A percentile compares a stretch with the other conserved stretches of the same genome.
Evolutionary conservation across 2,113 vertebrate genomes (phyloP).

Genomic region (Oncorhynchus gorbuscha): DNA sequence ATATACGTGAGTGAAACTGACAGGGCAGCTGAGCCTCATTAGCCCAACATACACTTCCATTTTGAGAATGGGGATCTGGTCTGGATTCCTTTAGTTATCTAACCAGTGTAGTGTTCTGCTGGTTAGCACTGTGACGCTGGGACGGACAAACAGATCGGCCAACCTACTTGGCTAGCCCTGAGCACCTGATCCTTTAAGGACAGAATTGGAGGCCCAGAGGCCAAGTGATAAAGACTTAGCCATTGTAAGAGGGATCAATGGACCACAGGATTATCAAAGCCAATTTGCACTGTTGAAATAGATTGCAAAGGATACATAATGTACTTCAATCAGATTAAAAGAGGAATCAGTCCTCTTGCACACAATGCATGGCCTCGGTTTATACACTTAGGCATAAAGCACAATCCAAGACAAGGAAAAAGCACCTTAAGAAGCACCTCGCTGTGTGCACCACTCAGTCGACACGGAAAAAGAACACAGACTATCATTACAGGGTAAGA

Average conservation of each 20-base stretch:
- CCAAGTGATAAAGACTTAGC: slow-evolving; percentile 55
- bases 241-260: slow-evolving; percentile 62
- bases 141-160: slow-evolving; percentile 40
- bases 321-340: slow-evolving; percentile 50
- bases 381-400: neutral
- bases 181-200: slow-evolving; percentile 28
- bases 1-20: slow-evolving; percentile 63
- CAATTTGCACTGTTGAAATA: slow-evolving; percentile 54
- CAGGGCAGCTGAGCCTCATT: slow-evolving; percentile 61
- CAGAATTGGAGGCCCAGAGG: slow-evolving; percentile 16
- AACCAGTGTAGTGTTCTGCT: too few species aligned
- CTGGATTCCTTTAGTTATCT: slow-evolving; percentile 13
- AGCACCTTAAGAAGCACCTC: neutral
- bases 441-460: slow-evolving; percentile 6
- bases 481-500: slow-evolving; percentile 14
- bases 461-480: slow-evolving; percentile 14
- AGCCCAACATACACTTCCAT: slow-evolving; percentile 58
- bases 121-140: slow-evolving; percentile 14
- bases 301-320: slow-evolving; percentile 52
- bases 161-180: slow-evolving; percentile 22
- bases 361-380: slow-evolving; percentile 10
- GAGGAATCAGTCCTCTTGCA: slow-evolving; percentile 44
- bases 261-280: slow-evolving; percentile 42
- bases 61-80: slow-evolving; percentile 39
- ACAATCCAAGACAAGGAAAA: neutral